Percentiles rank a stretch among this genome's conserved stretches.
Evolutionary conservation across 1,140 invertebrate species (phyloP).

Genomic region (Plodia interpunctella): DNA sequence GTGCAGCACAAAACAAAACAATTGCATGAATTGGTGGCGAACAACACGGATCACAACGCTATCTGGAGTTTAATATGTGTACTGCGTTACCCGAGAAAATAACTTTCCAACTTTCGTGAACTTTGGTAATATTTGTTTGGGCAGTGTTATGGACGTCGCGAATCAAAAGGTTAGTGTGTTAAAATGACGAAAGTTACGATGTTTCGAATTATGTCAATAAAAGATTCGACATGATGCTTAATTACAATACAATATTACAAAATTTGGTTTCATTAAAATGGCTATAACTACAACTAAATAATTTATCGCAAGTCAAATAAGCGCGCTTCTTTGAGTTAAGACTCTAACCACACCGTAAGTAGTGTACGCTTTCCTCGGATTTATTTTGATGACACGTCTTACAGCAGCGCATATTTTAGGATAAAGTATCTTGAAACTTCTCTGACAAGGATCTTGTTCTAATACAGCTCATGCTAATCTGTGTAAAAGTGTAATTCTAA

Average conservation of each 20-base stretch:
- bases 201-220: not conserved
- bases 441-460: not conserved
- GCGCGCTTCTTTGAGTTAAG: not conserved
- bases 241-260: no score
- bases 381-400: not conserved
- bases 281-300: no score
- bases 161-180: not conserved
- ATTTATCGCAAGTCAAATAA: not conserved
- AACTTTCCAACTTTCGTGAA: constrained; percentile 4
- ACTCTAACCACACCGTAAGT: not conserved
- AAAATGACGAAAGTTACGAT: not conserved
- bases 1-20: no score
- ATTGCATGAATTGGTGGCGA: no score
- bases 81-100: not conserved
- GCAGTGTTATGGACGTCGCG: not conserved
- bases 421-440: not conserved
- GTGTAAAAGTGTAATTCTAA: not conserved
- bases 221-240: no score
- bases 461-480: not conserved
- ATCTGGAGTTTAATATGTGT: no score
- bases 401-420: not conserved
- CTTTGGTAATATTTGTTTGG: constrained; percentile 6
- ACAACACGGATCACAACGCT: no score
- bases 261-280: no score
- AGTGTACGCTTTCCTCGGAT: not conserved